Evolutionary conservation across 2,113 vertebrate genomes (phyloP), one percentile per base, ranked within the genome.

Genomic region (Phainopepla nitens): DNA sequence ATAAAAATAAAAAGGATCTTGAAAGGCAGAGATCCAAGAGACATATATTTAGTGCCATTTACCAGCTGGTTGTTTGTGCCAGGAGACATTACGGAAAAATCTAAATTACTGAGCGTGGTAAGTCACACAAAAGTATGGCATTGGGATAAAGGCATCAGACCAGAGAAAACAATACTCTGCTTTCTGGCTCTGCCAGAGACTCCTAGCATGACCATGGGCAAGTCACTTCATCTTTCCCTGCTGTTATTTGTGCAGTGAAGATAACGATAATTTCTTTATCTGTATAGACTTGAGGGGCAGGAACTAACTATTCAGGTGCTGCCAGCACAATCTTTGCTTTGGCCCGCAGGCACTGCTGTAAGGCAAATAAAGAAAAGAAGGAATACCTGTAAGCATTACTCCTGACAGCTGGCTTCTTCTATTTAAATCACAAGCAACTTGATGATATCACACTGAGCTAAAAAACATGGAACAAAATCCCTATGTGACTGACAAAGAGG

Each of bases 321-420:
- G 82, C 90, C 91, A 94, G 89, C 66, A 91, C 49, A 85, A 54
- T 91, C 79, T 95, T 85, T 45, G 24, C 82, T 96, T 85, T 93
- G 91, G 79, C 68, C 94, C 54, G 62, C 82, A 73, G 94, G 94
- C 93, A 91, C 56, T 96, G 91, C 91, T 93, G 49, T 85, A 94
- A 95, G 89, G 94, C 90, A 95, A 94, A 93, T 85, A 88, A 95
- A 90, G 87, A 96, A 96, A 94, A 95, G 75, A 82, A 90, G 81
- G 64, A 95, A 95, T 93, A 94, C 93, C 90, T 94, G 89, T 78
- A 91, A 96, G 87, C 50, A 49, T 57, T 93, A 82, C 33, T 88
- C 45, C 70, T 82, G 84, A 77, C 78, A 95, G 62, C 28, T 19
- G 6, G 66, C 42, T 90, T 36, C 93, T 69, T 82, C 81, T 88